Evolutionary conservation across 2,888 invertebrate species (phyloP), one percentile per base, ranked within the genome.

Genomic region (Drosophila prolongata): DNA sequence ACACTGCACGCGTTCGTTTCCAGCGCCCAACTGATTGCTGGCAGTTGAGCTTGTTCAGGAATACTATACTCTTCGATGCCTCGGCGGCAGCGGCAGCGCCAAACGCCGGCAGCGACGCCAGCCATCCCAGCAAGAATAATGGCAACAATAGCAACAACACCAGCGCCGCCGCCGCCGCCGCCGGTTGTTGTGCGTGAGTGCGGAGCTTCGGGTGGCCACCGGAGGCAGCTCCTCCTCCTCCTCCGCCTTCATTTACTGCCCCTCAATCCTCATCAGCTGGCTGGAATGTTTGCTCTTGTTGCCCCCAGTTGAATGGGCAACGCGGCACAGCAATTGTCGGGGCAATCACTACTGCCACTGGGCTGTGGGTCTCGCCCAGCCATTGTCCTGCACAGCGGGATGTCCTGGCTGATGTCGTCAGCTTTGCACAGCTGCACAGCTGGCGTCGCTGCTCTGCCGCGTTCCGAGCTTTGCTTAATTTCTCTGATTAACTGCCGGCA

Each of bases 1-100:
- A 90, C 80, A 88, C 90, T 89, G 87, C 73, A 85, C 90, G 85
- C 90, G 81, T 84, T 84, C 88, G 84, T 82, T 79, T 79, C 79
- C 84, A 83, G 84, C 80, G 78, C 77, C 78, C 88, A 86, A 90
- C 91, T 90, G 89, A 89, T 78, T 80, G 65, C 72, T 76, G 77
- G 60, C 60, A 57, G 30, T 30, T 2, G 71, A 57, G 74, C 64
- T 74, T 54, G 67, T 70, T 71, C 70, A 66, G 81, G 77, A 87
- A 68, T 75, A 73, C 60, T 30, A 30, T 30, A 30, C 30, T 30
- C 30, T 69, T 57, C 74, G 67, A 70, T 65, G 59, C 59, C 34
- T 49, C 75, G 64, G 30, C 72, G 66, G 56, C 74, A 43, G 66
- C 76, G 43, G 62, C 74, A 43, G 66, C 76, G 43, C 60, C 70